Evolutionary conservation across 2,888 invertebrate species (phyloP), one percentile per base, ranked within the genome.

Genomic region (Neria commutata): DNA sequence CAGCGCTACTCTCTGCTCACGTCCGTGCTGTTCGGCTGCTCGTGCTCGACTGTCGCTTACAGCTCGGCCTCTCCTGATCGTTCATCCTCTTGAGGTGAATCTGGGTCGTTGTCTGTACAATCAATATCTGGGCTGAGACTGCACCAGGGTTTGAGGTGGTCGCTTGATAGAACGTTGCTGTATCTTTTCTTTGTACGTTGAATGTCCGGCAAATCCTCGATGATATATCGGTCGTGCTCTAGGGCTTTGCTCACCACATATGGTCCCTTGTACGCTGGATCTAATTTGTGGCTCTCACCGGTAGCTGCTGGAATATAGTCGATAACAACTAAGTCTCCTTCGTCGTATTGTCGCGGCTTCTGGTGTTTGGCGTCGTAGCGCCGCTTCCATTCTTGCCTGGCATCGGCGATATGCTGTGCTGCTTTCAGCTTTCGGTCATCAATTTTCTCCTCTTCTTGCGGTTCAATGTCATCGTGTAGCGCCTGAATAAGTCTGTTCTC

Each of bases 171-270:
- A 5, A 29, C 29, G 29, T 29, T 29, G 5, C 6, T 29, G 11
- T 29, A 29, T 29, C 29, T 5, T 8, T 11, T 5, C 11, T 29
- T 5, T 29, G 29, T 29, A 29, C 29, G 29, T 29, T 5, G 29
- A 11, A 11, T 11, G 11, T 29, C 29, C 11, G 29, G 29, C 11
- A 29, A 11, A 29, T 29, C 29, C 11, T 29, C 29, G 6, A 58
- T 53, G 1, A 62, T 11, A 63, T 19, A 8, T n/a, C n/a, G n/a
- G n/a, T n/a, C n/a, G n/a, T n/a, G n/a, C n/a, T n/a, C n/a, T n/a
- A n/a, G n/a, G n/a, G 57, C 61, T 24, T 56, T 64, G n/a, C 48
- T 45, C 1, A 61, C 33, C n/a, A 54, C 37, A n/a, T 63, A 59
- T 4, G 63, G 58, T 1, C 61, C 61, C 21, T 61, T 60, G 29